phyloP scores from a whole-genome alignment of 2,113 vertebrate species.

The Hippocampus mohnikei region DNA sequence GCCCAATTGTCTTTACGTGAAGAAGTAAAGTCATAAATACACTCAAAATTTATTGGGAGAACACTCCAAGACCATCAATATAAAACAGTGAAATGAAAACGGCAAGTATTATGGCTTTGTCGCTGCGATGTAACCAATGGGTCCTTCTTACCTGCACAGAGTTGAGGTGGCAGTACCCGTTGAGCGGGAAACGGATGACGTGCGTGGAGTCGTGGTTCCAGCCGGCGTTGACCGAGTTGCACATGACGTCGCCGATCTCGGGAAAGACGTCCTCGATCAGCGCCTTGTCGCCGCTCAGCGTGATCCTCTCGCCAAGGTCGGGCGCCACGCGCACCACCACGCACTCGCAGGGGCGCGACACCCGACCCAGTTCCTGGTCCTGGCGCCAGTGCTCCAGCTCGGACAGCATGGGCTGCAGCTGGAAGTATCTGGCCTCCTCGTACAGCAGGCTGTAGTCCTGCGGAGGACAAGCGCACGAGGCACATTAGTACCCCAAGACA shows the following conservation, averaged over 20 bases:
- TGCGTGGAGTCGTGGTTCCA: constrained; percentile 90
- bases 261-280: constrained; percentile 97
- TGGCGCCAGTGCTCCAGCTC: constrained; percentile 97
- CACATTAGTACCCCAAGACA: background rate
- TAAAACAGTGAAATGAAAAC: no score
- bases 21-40: no score
- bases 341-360: constrained; percentile 92
- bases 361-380: constrained; percentile 84
- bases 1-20: no score
- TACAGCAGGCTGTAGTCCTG: constrained; percentile 95
- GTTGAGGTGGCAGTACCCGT: constrained; percentile 98
- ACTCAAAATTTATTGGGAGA: no score
- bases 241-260: constrained; percentile 97
- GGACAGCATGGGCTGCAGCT: constrained; percentile 92
- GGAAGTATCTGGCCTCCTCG: constrained; percentile 97
- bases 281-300: constrained; percentile 92
- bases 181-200: constrained; percentile 95
- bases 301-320: constrained; percentile 93
- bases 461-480: background rate
- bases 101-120: no score
- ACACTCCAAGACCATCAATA: no score
- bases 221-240: constrained; percentile 89
- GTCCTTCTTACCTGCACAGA: constrained; percentile 86
- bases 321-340: constrained; percentile 94
- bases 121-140: background rate